phyloP scores from a whole-genome alignment of 1,140 invertebrate genomes.

The Brachionus calyciflorus region DNA sequence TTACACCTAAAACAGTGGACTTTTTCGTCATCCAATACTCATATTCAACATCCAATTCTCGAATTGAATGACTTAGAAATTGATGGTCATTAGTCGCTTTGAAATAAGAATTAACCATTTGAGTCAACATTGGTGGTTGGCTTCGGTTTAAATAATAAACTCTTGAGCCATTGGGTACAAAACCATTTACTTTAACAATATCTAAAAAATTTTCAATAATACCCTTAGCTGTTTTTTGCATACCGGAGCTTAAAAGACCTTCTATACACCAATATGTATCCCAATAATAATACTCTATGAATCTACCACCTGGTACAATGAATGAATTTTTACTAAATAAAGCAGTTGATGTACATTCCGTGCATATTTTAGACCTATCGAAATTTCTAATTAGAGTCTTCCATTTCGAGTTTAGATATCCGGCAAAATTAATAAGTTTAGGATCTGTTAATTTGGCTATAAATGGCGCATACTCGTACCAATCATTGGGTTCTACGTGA shows the following conservation, averaged over 20 bases:
- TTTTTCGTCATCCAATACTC: conserved; percentile 46
- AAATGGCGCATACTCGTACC: conserved; percentile 27
- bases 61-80: background rate
- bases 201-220: conserved; percentile 64
- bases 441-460: background rate
- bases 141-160: conserved; percentile 79
- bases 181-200: conserved; percentile 63
- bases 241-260: conserved; percentile 77
- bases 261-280: conserved; percentile 89
- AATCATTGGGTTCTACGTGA: conserved; percentile 39
- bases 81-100: background rate
- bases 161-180: conserved; percentile 83
- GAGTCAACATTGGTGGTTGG: conserved; percentile 78
- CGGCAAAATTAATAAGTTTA: conserved; percentile 9
- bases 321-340: conserved; percentile 12
- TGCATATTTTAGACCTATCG: background rate
- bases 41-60: conserved; percentile 11
- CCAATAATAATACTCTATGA: conserved; percentile 85
- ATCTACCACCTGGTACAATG: conserved; percentile 86
- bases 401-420: conserved; percentile 36
- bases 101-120: conserved; percentile 67
- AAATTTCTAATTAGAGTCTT: conserved; percentile 27
- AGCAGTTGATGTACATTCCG: background rate
- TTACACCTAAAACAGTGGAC: background rate
- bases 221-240: conserved; percentile 73